Base-by-base conservation (phyloP, 2,797 vertebrate species). In the Rhodeus uyekii region DNA sequence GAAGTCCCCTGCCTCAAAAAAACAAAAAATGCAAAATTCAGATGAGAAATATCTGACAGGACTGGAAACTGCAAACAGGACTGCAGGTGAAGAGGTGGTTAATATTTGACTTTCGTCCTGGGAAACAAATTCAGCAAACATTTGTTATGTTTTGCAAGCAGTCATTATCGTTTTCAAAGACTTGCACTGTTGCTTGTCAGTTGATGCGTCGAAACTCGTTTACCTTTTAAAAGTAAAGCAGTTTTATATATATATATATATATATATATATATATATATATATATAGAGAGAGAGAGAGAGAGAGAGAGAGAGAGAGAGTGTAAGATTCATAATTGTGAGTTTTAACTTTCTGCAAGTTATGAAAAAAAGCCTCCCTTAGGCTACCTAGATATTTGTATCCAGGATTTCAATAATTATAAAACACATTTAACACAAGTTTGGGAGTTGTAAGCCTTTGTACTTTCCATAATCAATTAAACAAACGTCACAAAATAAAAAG, bases 61-160 rank as follows among this genome's bases (percentile, higher is more conserved):
- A 60, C n/a, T 81, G 73, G 38, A 68, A 82, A 76, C 48, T 42
- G 27, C 69, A 36, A 60, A 69, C 74, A 87, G 53, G 78, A 69
- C 65, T 27, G 79, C 76, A 53, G 32, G 74, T 84, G 86, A 82
- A 87, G 85, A 83, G 65, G 48, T 53, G 65, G 89, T 91, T 93
- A 93, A 93, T 92, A 91, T 91, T 93, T 92, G 83, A 92, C 86
- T 74, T 85, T 39, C 74, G 84, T 88, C 88, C 83, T 92, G 91
- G 89, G 90, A 92, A 93, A 89, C 83, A 87, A 87, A 91, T 89
- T 90, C 82, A 53, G 85, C 84, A 90, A 91, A 92, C 87, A 91
- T 89, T 90, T 90, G 90, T 84, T 78, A 84, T 86, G 85, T 89
- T 90, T 91, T 89, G 88, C 88, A 90, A 91, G 87, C 88, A 63